phyloP scores from a whole-genome alignment of 2,113 vertebrate genomes.

The Gobius niger region DNA sequence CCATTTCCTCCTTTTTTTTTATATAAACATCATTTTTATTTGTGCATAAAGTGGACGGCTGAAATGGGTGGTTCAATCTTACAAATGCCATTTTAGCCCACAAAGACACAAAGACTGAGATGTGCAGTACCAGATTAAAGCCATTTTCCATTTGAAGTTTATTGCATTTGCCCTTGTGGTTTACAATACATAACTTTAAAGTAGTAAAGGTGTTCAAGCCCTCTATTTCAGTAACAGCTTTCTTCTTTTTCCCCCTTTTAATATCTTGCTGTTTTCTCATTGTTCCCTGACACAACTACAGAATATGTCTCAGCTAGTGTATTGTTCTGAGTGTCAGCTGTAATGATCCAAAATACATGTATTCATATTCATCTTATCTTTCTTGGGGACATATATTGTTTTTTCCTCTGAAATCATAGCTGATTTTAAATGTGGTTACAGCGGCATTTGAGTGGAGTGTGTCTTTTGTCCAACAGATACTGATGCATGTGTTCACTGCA shows the following conservation, averaged over 20 bases:
- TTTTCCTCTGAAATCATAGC: background rate
- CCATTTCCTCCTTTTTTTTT: conserved; percentile 3
- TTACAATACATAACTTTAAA: no score
- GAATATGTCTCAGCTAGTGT: conserved; percentile 59
- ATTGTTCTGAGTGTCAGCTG: conserved; percentile 32
- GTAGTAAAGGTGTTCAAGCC: background rate
- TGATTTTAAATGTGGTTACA: background rate
- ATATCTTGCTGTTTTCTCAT: background rate
- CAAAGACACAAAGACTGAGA: no score
- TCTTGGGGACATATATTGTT: conserved; percentile 59
- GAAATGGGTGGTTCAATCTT: no score
- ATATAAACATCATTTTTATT: background rate
- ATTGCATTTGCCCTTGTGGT: no score
- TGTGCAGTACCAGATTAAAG: no score
- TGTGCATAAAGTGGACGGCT: background rate
- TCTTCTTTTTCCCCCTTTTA: background rate
- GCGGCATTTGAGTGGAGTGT: background rate
- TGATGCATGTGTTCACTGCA: background rate
- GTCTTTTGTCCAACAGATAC: background rate
- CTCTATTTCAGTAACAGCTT: background rate
- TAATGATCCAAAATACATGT: no score
- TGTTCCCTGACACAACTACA: conserved; percentile 24
- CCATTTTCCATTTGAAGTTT: no score
- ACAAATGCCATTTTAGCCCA: no score
- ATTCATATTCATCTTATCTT: conserved; percentile 2